phyloP scores from a whole-genome alignment of 2,113 vertebrate genomes.

The Raja brachyura region DNA sequence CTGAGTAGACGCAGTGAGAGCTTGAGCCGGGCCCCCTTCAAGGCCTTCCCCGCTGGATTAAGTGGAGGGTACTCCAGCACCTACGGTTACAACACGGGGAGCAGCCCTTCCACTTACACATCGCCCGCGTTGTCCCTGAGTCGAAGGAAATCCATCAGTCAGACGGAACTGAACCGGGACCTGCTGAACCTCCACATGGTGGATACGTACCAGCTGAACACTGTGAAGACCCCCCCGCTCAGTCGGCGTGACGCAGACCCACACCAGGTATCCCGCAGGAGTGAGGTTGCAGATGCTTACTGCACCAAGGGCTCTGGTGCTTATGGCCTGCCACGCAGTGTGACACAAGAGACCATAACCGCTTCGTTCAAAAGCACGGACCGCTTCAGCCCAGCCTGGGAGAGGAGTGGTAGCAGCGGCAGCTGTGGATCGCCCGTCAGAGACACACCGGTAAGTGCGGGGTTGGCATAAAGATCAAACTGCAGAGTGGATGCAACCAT shows the following conservation, averaged over 20 bases:
- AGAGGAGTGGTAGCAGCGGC: conserved; percentile 47
- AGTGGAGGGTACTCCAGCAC: conserved; percentile 54
- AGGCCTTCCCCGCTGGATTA: conserved; percentile 56
- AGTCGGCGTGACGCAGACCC: conserved; percentile 48
- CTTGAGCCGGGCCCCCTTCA: conserved; percentile 61
- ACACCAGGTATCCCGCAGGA: conserved; percentile 54
- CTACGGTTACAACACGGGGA: conserved; percentile 65
- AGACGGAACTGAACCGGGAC: conserved; percentile 78
- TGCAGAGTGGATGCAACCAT: neutral
- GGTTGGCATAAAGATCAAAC: neutral
- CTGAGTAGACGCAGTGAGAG: conserved; percentile 67
- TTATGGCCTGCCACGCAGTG: conserved; percentile 41
- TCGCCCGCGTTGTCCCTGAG: conserved; percentile 56
- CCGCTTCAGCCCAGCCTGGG: conserved; percentile 57
- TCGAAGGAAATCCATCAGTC: conserved; percentile 77
- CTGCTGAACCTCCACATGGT: conserved; percentile 67
- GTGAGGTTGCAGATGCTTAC: conserved; percentile 52
- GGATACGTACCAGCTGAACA: conserved; percentile 48
- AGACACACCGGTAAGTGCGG: conserved; percentile 50
- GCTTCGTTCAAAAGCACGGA: conserved; percentile 54
- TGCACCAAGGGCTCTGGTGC: conserved; percentile 45
- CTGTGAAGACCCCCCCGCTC: conserved; percentile 43
- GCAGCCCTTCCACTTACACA: conserved; percentile 52
- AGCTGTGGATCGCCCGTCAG: conserved; percentile 18
- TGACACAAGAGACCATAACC: conserved; percentile 44